Conservation (phyloP, 2,888 invertebrate species). For the Lasius fuliginosus region DNA sequence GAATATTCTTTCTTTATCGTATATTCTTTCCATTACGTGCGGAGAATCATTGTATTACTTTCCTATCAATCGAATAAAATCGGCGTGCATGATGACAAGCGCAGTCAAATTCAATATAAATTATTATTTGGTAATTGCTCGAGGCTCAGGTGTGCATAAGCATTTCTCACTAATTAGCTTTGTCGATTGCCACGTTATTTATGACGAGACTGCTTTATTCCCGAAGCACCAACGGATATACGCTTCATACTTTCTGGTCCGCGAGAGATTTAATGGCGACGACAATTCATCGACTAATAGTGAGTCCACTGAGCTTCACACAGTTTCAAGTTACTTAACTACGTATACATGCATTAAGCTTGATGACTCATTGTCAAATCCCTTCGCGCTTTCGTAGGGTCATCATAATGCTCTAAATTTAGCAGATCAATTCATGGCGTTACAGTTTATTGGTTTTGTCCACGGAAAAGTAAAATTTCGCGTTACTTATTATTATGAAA, state of each 20-base stretch:
- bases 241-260: slow-evolving; percentile 23
- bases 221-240: background rate
- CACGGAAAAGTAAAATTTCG: slow-evolving; percentile 1
- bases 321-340: slow-evolving; percentile 31
- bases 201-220: background rate
- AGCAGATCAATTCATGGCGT: slow-evolving; percentile 21
- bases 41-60: background rate
- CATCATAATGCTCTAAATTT: slow-evolving; percentile 33
- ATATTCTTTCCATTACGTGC: background rate
- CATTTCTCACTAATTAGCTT: slow-evolving; percentile 17
- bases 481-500: background rate
- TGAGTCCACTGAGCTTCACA: background rate
- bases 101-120: slow-evolving; percentile 13
- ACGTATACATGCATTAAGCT: slow-evolving; percentile 30
- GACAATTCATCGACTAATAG: slow-evolving; percentile 7
- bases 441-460: slow-evolving; percentile 15
- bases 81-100: background rate
- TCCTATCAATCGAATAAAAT: background rate
- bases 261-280: slow-evolving; percentile 18
- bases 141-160: background rate
- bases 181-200: background rate
- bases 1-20: background rate
- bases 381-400: background rate
- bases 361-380: slow-evolving; percentile 48
- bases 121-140: slow-evolving; percentile 4